Evolutionary conservation across 2,113 vertebrate genomes (phyloP).

Genomic region (Miniopterus natalensis): DNA sequence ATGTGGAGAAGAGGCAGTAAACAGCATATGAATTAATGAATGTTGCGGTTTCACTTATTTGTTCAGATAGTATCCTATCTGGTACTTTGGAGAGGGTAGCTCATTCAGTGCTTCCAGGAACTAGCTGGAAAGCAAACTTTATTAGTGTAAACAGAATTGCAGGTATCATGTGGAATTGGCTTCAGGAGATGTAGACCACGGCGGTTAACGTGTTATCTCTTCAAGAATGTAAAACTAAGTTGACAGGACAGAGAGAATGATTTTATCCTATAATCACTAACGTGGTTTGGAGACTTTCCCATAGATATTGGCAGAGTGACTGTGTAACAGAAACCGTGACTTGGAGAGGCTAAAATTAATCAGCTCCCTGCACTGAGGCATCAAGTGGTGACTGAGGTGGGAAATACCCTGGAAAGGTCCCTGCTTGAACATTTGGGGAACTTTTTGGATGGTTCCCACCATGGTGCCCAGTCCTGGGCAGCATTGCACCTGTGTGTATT

Average conservation of each 20-base stretch:
- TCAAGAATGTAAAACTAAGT: background rate
- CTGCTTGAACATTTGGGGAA: background rate
- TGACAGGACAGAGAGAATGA: background rate
- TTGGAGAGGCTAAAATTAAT: background rate
- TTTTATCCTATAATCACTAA: background rate
- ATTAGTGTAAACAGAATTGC: background rate
- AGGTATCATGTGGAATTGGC: background rate
- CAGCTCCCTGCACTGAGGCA: background rate
- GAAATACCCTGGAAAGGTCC: background rate
- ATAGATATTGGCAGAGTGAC: background rate
- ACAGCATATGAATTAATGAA: background rate
- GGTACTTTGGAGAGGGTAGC: background rate
- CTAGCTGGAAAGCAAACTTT: background rate
- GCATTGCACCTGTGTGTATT: background rate
- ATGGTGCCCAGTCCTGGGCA: background rate
- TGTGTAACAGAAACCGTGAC: conserved; percentile 3
- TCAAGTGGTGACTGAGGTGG: background rate
- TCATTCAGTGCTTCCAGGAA: background rate
- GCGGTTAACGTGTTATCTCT: background rate
- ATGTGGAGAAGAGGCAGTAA: background rate
- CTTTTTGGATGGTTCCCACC: fast-evolving
- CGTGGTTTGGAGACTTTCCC: conserved; percentile 27
- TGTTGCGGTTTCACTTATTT: background rate
- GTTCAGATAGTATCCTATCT: background rate
- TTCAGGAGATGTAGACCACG: background rate